phyloP scores from a whole-genome alignment of 2,888 invertebrate species.

The Leucania comma region DNA sequence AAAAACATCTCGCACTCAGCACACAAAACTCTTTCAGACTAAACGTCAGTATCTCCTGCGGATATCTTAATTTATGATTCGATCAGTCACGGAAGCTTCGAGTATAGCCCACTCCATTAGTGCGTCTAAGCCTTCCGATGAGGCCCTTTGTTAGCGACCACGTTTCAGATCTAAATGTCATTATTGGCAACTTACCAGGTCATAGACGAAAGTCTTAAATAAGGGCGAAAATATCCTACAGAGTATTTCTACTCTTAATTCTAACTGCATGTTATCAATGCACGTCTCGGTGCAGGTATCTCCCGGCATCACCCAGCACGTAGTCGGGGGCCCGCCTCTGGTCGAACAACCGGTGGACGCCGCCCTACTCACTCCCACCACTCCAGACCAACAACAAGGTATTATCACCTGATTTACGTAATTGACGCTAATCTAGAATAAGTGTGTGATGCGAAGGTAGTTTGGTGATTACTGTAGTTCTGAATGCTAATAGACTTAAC shows the following conservation, averaged over 20 bases:
- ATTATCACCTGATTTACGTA: constrained; percentile 6
- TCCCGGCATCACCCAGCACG: constrained; percentile 81
- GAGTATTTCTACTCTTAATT: too few relatives aligned
- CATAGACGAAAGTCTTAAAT: too few relatives aligned
- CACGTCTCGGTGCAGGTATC: constrained; percentile 66
- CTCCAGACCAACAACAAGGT: constrained; percentile 85
- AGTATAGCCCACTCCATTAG: too few relatives aligned
- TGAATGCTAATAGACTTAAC: constrained; percentile 48
- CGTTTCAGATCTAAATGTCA: too few relatives aligned
- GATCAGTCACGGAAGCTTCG: too few relatives aligned
- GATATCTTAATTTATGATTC: too few relatives aligned
- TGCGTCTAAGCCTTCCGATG: too few relatives aligned
- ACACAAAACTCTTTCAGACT: too few relatives aligned
- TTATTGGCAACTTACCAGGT: too few relatives aligned
- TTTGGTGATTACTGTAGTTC: constrained; percentile 54
- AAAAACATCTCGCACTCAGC: too few relatives aligned
- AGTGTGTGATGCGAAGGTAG: constrained; percentile 39
- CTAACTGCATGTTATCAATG: constrained; percentile 33
- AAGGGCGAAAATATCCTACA: background rate
- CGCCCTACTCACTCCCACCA: constrained; percentile 79
- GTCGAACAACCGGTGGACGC: constrained; percentile 81
- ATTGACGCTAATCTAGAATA: constrained; percentile 33
- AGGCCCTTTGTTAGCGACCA: too few relatives aligned
- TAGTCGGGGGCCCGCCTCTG: constrained; percentile 74
- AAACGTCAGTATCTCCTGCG: too few relatives aligned